These are phyloP conservation scores for Melanotus villosus DNA, from an alignment of 2,888 invertebrate genomes.

Conservation along the genomic window DNA sequence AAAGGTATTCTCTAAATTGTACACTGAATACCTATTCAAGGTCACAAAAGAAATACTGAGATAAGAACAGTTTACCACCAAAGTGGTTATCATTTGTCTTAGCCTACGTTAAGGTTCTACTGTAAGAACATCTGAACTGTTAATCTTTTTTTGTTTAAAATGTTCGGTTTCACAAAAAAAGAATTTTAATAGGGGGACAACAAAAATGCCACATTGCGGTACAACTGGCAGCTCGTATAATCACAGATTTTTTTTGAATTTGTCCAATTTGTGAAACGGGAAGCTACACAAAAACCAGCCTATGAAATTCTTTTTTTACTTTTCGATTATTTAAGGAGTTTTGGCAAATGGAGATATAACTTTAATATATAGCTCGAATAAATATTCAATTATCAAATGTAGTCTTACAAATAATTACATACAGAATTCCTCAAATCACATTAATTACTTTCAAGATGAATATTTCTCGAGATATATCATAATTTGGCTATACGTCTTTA, in stretches of 20 bases:
- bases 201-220: constrained; percentile 9
- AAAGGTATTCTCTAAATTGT: constrained; percentile 30
- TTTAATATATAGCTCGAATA: constrained; percentile 19
- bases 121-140: constrained; percentile 11
- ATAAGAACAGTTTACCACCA: constrained; percentile 31
- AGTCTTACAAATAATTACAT: constrained; percentile 9
- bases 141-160: constrained; percentile 6
- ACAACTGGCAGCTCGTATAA: constrained; percentile 31
- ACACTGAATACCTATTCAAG: constrained; percentile 35
- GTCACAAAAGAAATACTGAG: constrained; percentile 33
- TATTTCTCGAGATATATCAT: constrained; percentile 24
- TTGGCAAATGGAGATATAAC: constrained; percentile 9
- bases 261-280: not conserved
- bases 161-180: constrained; percentile 9
- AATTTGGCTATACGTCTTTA: constrained; percentile 27
- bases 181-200: not conserved
- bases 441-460: constrained; percentile 18
- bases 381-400: not conserved
- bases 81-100: constrained; percentile 15
- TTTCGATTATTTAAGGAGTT: not conserved
- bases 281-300: constrained; percentile 12
- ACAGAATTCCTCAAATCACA: constrained; percentile 17
- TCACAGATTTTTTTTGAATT: constrained; percentile 19
- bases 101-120: constrained; percentile 21
- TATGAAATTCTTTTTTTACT: not conserved